These are phyloP conservation scores for Pogonomyrmex barbatus DNA, from an alignment of 1,140 invertebrate species.

Conservation along the genomic window DNA sequence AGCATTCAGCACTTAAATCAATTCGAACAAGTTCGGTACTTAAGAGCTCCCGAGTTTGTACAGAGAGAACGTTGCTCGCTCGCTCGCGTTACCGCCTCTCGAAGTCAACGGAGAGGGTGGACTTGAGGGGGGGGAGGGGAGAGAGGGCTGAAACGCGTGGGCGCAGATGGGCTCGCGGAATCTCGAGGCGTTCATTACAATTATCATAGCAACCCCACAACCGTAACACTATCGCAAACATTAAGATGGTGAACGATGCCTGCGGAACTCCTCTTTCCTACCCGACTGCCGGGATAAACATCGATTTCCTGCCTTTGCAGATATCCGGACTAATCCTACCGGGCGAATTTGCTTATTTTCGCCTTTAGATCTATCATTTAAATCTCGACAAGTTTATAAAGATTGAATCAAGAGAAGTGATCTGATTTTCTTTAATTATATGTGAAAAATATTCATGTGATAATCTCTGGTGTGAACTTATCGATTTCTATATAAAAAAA, in stretches of 20 bases:
- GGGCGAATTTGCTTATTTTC: background rate
- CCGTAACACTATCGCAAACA: slow-evolving; percentile 78
- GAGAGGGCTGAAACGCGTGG: slow-evolving; percentile 68
- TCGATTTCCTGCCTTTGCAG: slow-evolving; percentile 46
- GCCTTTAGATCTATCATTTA: slow-evolving; percentile 2
- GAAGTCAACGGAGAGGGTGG: slow-evolving; percentile 66
- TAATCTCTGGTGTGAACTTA: background rate
- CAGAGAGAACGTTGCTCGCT: slow-evolving; percentile 76
- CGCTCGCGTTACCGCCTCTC: slow-evolving; percentile 74
- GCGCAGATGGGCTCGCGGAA: slow-evolving; percentile 84
- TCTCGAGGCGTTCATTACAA: slow-evolving; percentile 86
- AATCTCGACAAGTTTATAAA: background rate
- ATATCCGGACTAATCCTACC: slow-evolving; percentile 31
- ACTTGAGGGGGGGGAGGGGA: slow-evolving; percentile 24
- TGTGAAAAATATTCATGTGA: background rate
- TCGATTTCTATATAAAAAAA: background rate
- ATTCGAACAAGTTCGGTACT: slow-evolving; percentile 86
- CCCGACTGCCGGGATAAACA: slow-evolving; percentile 19
- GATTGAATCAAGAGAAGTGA: background rate
- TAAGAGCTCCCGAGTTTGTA: slow-evolving; percentile 84
- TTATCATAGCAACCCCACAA: slow-evolving; percentile 84
- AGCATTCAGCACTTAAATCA: slow-evolving; percentile 87
- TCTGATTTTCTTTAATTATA: background rate
- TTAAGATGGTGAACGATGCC: slow-evolving; percentile 69
- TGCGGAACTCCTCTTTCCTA: slow-evolving; percentile 63